phyloP scores from a whole-genome alignment of 1,140 invertebrate genomes.

The Tetragonula clypearis region DNA sequence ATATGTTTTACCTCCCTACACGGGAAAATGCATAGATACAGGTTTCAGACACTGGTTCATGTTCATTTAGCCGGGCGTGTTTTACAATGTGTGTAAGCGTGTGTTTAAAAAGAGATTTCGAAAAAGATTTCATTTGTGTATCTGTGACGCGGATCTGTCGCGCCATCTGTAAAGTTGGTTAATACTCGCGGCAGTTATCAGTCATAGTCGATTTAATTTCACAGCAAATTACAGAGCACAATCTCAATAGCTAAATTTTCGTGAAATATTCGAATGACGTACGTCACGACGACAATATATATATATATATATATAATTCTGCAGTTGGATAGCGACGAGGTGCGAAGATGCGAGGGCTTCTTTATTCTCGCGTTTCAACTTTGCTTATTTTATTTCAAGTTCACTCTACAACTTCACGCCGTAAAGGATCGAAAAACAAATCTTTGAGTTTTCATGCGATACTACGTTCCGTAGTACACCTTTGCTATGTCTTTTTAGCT shows the following conservation, averaged over 20 bases:
- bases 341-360: not conserved
- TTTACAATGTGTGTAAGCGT: no score
- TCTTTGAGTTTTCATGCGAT: not conserved
- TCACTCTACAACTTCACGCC: no score
- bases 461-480: not conserved
- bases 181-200: not conserved
- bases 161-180: not conserved
- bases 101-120: no score
- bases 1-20: not conserved
- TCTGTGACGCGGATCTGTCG: not conserved
- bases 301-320: not conserved
- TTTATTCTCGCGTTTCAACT: no score
- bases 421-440: not conserved
- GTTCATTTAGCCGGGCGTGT: no score
- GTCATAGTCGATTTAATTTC: not conserved
- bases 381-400: no score
- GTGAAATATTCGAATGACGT: no score
- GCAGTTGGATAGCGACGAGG: not conserved
- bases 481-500: not conserved
- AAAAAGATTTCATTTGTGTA: not conserved
- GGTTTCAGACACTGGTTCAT: no score
- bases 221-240: not conserved
- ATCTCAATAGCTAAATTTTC: not conserved
- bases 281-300: not conserved
- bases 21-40: not conserved